Evolutionary conservation across 2,113 vertebrate genomes (phyloP).

Genomic region (Prolemur simus): DNA sequence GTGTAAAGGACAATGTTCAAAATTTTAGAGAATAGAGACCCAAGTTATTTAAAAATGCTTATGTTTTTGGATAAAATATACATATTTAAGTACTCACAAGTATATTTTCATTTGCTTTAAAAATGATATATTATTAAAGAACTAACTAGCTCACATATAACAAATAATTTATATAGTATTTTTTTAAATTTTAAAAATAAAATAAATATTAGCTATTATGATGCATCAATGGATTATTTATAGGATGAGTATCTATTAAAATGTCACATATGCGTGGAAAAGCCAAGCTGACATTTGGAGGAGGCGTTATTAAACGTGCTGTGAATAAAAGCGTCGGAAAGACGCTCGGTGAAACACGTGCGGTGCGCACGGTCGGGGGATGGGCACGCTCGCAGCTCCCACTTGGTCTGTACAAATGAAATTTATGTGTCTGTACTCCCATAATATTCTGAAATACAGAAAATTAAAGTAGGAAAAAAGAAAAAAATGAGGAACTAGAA

Average conservation of each 20-base stretch:
- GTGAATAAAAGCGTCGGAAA: background rate
- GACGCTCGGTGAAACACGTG: too few relatives aligned
- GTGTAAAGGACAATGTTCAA: background rate
- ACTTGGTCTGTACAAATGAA: too few relatives aligned
- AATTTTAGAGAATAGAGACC: background rate
- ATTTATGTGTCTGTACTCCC: too few relatives aligned
- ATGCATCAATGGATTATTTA: background rate
- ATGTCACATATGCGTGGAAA: background rate
- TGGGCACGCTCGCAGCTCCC: too few relatives aligned
- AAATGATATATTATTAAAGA: background rate
- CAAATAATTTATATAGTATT: background rate
- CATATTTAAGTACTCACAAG: background rate
- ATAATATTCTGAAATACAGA: too few relatives aligned
- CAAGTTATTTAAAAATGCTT: background rate
- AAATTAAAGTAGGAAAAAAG: too few relatives aligned
- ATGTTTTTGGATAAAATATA: background rate
- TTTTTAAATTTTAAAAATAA: background rate
- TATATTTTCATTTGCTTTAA: background rate
- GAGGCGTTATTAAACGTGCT: background rate
- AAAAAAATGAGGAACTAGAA: background rate
- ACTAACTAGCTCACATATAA: background rate
- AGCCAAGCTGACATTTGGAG: background rate
- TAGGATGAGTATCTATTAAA: background rate
- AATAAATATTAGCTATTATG: background rate
- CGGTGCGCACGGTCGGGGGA: too few relatives aligned